Conservation (phyloP, 2,888 invertebrate genomes). For the Rapana venosa region DNA sequence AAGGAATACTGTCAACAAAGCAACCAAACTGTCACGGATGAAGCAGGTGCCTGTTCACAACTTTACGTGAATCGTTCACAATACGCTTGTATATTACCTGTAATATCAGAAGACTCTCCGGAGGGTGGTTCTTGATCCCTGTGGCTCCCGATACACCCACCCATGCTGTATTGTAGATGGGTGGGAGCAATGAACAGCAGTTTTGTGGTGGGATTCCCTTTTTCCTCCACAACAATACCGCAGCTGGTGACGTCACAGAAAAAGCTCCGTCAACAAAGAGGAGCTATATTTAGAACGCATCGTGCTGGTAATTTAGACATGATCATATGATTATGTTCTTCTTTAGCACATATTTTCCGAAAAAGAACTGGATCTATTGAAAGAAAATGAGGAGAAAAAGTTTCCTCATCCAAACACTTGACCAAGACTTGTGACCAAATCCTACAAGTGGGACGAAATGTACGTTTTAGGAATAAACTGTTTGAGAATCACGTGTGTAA, state of each 20-base stretch:
- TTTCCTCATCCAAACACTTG: background rate
- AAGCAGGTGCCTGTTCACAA: conserved; percentile 23
- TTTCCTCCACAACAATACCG: conserved; percentile 33
- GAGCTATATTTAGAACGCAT: background rate
- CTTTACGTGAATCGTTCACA: background rate
- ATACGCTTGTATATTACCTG: conserved; percentile 60
- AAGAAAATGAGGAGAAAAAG: too few relatives aligned
- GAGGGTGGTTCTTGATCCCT: conserved; percentile 74
- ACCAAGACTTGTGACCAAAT: background rate
- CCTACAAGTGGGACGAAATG: background rate
- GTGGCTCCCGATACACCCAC: conserved; percentile 76
- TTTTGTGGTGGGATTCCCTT: conserved; percentile 31
- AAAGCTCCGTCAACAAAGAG: conserved; percentile 31
- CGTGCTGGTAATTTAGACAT: background rate
- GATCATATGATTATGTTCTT: background rate
- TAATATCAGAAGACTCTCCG: conserved; percentile 75
- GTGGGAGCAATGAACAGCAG: conserved; percentile 25
- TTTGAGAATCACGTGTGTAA: background rate
- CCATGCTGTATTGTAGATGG: conserved; percentile 58
- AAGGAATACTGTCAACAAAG: conserved; percentile 23
- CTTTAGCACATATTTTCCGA: too few relatives aligned
- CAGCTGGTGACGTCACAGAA: conserved; percentile 30
- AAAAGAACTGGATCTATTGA: too few relatives aligned
- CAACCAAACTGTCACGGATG: background rate
- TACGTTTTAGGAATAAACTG: background rate